phyloP scores from a whole-genome alignment of 2,888 invertebrate species.

The Phaonia tiefii region DNA sequence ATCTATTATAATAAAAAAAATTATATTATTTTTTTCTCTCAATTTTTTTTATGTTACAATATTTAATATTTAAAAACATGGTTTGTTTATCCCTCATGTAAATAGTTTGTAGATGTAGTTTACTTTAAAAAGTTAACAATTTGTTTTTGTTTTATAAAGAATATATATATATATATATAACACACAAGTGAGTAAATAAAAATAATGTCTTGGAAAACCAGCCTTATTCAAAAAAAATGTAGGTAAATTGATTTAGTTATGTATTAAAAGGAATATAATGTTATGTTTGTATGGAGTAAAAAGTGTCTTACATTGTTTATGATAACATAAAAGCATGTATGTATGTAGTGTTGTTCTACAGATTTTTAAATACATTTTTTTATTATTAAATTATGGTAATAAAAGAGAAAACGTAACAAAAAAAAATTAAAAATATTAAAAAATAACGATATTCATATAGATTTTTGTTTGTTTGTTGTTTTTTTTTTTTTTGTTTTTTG shows the following conservation, averaged over 20 bases:
- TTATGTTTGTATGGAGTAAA: constrained; percentile 36
- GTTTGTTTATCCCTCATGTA: constrained; percentile 44
- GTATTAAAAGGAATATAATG: constrained; percentile 67
- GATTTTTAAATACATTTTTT: constrained; percentile 45
- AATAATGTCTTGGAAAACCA: constrained; percentile 81
- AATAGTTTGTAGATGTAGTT: constrained; percentile 62
- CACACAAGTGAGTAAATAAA: constrained; percentile 66
- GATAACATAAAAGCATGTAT: constrained; percentile 53
- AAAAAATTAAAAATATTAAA: constrained; percentile 54
- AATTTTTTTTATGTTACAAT: constrained; percentile 52
- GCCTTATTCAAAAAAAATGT: constrained; percentile 76
- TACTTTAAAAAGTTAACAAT: constrained; percentile 61
- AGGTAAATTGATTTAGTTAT: constrained; percentile 64
- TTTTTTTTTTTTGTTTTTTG: constrained; percentile 50
- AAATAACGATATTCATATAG: constrained; percentile 63
- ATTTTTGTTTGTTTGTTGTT: constrained; percentile 59
- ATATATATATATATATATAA: constrained; percentile 45
- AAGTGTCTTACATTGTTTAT: constrained; percentile 45
- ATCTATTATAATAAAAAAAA: constrained; percentile 53
- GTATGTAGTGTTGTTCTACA: constrained; percentile 4
- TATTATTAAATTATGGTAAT: constrained; percentile 43
- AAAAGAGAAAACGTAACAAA: constrained; percentile 62
- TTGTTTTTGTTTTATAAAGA: constrained; percentile 52
- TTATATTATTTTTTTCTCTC: constrained; percentile 51
- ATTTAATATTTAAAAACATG: constrained; percentile 58